Evolutionary conservation across 2,113 vertebrate genomes (phyloP).

Genomic region (Dromiciops gliroides): DNA sequence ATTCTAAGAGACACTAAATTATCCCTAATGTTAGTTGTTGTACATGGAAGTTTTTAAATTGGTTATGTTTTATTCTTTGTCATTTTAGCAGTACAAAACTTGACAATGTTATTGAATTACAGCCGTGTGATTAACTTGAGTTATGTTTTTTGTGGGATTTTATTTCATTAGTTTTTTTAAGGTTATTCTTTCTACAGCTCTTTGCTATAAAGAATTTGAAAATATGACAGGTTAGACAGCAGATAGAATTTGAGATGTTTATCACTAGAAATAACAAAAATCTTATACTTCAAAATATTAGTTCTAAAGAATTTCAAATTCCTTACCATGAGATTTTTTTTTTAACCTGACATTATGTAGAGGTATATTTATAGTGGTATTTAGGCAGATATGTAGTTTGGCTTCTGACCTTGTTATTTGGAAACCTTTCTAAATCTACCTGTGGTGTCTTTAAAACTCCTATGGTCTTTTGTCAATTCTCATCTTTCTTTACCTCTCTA

Average conservation of each 20-base stretch:
- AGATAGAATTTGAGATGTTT: constrained; percentile 35
- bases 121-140: neutral
- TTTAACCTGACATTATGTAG: constrained; percentile 6
- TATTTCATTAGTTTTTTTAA: constrained; percentile 36
- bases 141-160: constrained; percentile 16
- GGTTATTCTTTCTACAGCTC: neutral
- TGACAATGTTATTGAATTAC: constrained; percentile 25
- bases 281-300: constrained; percentile 5
- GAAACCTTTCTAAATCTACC: neutral
- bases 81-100: constrained; percentile 17
- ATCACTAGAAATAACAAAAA: constrained; percentile 17
- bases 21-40: constrained; percentile 35
- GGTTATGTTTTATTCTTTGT: constrained; percentile 16
- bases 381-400: constrained; percentile 8
- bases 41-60: constrained; percentile 48
- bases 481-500: neutral
- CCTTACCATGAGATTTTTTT: constrained; percentile 19
- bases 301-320: constrained; percentile 43
- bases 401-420: neutral
- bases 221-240: constrained; percentile 6
- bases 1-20: neutral
- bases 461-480: neutral
- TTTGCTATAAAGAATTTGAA: constrained; percentile 33
- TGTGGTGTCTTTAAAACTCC: neutral
- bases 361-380: constrained; percentile 24